phyloP scores from a whole-genome alignment of 1,140 invertebrate species.

The Euura lappo region DNA sequence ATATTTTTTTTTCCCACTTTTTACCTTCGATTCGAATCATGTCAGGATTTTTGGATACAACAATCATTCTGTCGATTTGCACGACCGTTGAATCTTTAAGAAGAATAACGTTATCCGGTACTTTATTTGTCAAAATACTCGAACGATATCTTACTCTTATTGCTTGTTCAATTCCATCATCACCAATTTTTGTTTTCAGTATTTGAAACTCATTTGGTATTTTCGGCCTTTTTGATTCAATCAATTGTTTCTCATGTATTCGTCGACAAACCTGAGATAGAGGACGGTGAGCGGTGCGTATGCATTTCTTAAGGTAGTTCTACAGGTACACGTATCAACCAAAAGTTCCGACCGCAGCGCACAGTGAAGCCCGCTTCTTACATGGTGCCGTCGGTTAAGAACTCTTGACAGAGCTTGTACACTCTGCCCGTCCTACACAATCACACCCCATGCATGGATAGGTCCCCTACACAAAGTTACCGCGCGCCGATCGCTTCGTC shows the following conservation, averaged over 20 bases:
- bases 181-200: neutral
- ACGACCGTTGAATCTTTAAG: no score
- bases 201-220: neutral
- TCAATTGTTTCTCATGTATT: constrained; percentile 15
- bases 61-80: constrained; percentile 1
- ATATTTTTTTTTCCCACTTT: constrained; percentile 2
- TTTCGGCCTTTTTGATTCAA: neutral
- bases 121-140: neutral
- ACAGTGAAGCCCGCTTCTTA: no score
- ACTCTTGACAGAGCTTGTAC: no score
- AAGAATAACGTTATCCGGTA: neutral
- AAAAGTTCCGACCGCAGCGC: no score
- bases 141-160: neutral
- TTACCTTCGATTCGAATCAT: neutral
- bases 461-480: no score
- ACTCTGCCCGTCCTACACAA: no score
- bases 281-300: constrained; percentile 14
- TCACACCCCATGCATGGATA: no score
- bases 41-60: neutral
- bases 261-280: constrained; percentile 18
- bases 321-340: no score
- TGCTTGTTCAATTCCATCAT: neutral
- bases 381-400: no score
- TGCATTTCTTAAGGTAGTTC: no score
- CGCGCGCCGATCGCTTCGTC: no score